phyloP scores from a whole-genome alignment of 2,113 vertebrate genomes.

The Suricata suricatta region DNA sequence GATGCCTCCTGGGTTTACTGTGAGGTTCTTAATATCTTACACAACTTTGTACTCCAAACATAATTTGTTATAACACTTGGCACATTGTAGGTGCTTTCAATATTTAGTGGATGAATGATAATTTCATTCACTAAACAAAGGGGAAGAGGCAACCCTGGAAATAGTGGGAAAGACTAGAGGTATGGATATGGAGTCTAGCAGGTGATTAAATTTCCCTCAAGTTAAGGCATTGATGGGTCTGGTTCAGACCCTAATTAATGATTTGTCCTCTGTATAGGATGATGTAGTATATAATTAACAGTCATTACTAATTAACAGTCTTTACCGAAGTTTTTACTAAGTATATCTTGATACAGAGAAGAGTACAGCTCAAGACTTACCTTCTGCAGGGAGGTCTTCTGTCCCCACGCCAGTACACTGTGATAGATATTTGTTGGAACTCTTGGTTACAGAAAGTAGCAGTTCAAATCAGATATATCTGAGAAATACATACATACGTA shows the following conservation, averaged over 20 bases:
- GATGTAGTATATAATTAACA: neutral
- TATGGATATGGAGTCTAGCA: neutral
- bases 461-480: neutral
- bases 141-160: neutral
- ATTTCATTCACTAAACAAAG: neutral
- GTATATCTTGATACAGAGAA: neutral
- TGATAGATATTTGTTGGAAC: neutral
- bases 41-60: neutral
- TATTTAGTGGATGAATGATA: neutral
- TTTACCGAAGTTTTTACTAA: neutral
- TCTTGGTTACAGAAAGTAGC: neutral
- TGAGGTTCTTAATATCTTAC: neutral
- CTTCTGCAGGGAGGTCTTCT: neutral
- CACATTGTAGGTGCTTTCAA: neutral
- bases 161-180: neutral
- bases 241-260: neutral
- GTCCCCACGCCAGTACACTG: neutral
- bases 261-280: neutral
- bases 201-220: neutral
- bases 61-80: neutral
- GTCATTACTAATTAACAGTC: neutral
- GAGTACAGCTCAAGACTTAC: neutral
- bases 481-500: neutral
- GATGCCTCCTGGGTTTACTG: neutral
- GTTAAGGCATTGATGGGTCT: neutral